These are phyloP conservation scores for Alces alces DNA, from an alignment of 2,113 vertebrate species.

Conservation along the genomic window DNA sequence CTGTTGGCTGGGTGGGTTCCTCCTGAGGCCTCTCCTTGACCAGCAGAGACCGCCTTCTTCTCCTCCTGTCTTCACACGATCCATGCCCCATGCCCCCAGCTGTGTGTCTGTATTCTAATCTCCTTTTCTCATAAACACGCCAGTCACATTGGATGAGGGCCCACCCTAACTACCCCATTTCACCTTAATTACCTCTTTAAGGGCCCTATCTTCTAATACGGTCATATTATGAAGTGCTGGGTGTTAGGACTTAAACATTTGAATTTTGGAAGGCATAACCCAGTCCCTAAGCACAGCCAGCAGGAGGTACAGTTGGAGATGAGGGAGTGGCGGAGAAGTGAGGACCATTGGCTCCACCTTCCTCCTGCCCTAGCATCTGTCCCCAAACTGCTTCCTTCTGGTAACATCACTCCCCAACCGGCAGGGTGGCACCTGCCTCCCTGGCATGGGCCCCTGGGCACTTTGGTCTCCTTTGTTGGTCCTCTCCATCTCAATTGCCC, in stretches of 20 bases:
- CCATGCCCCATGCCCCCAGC: rapidly evolving
- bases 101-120: neutral
- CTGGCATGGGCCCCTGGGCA: neutral
- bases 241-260: neutral
- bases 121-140: neutral
- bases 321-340: neutral
- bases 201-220: neutral
- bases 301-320: no score
- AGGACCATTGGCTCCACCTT: rapidly evolving
- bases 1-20: neutral
- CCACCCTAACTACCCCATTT: neutral
- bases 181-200: neutral
- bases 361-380: no score
- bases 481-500: neutral
- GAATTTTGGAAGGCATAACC: neutral
- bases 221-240: neutral
- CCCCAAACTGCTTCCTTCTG: neutral
- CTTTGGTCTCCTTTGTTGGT: neutral
- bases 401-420: rapidly evolving
- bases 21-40: neutral
- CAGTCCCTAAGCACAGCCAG: neutral
- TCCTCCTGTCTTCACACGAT: neutral
- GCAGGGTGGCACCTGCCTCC: neutral
- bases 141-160: neutral
- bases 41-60: neutral